These are phyloP conservation scores for Puffinus mauretanicus DNA, from an alignment of 2,113 vertebrate species.

Conservation along the genomic window DNA sequence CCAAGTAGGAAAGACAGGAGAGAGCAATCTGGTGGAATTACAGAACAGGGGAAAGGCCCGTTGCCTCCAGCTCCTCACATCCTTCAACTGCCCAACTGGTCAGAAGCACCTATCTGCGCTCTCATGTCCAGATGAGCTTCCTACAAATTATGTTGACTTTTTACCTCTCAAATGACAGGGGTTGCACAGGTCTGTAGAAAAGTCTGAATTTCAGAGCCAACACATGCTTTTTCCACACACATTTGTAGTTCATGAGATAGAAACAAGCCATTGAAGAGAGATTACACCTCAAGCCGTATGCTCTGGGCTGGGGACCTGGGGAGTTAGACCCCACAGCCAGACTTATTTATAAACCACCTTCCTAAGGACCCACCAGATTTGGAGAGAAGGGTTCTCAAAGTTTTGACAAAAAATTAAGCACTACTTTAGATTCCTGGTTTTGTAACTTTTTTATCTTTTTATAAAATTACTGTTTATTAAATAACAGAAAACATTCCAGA, in stretches of 20 bases:
- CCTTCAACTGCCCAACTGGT: fast-evolving
- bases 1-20: not conserved
- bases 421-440: not conserved
- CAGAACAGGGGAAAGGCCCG: fast-evolving
- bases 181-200: not conserved
- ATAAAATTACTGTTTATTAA: not conserved
- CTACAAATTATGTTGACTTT: not conserved
- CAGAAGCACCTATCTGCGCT: fast-evolving
- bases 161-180: not conserved
- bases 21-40: not conserved
- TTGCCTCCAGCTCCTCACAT: not conserved
- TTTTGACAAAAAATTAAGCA: not conserved
- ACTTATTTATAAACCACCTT: not conserved
- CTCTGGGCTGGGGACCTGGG: fast-evolving
- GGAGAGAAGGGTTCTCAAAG: not conserved
- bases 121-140: not conserved
- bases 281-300: fast-evolving
- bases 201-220: not conserved
- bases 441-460: not conserved
- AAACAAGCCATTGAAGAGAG: not conserved
- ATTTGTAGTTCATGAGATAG: not conserved
- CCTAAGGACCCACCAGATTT: not conserved
- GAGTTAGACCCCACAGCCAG: not conserved
- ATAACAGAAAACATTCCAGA: not conserved
- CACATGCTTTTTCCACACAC: fast-evolving